Conservation (phyloP, 2,113 vertebrate species). For the Lathamus discolor region DNA sequence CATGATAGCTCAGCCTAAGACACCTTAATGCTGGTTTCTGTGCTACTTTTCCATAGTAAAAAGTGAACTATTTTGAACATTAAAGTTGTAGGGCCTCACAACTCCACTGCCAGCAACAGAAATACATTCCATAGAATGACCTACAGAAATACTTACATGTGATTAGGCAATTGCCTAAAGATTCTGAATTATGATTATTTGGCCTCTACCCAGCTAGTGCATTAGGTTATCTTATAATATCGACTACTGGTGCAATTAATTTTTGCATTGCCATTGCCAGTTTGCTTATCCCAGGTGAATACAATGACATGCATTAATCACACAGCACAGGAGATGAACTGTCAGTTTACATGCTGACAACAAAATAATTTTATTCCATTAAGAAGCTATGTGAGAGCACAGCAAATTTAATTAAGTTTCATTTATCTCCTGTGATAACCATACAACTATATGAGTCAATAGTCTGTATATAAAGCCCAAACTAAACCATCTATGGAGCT, state of each 20-base stretch:
- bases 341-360: not conserved
- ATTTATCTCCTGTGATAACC: not conserved
- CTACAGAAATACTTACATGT: not conserved
- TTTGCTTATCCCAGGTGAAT: not conserved
- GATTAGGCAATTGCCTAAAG: not conserved
- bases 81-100: not conserved
- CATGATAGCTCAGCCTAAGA: not conserved
- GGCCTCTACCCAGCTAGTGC: not conserved
- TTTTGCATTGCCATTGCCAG: not conserved
- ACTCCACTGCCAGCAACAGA: not conserved
- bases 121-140: not conserved
- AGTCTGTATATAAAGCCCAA: not conserved
- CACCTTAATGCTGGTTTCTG: not conserved
- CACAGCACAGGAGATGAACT: not conserved
- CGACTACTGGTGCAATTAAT: not conserved
- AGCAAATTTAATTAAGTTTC: not conserved
- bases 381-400: not conserved
- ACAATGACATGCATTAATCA: accelerated
- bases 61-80: not conserved
- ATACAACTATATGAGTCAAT: not conserved
- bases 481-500: not conserved
- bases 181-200: not conserved
- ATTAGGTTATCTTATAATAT: not conserved
- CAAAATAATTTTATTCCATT: not conserved
- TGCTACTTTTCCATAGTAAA: not conserved